Evolutionary conservation across 2,113 vertebrate species (phyloP), one percentile per base, ranked within the genome.

Genomic region (Thryonomys swinderianus): DNA sequence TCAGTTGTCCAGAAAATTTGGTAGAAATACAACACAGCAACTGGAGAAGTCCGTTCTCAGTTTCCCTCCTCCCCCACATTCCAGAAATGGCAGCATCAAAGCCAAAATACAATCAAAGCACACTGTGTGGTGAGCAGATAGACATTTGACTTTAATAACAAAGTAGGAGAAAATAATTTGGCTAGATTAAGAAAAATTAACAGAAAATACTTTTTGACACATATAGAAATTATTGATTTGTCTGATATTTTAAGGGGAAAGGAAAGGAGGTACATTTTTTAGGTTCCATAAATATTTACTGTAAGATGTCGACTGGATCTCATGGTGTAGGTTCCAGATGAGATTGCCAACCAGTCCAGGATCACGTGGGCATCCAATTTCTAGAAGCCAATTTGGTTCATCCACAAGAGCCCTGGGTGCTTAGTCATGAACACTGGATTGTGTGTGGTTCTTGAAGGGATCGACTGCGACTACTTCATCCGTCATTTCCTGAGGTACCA

Each of bases 101-200:
- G 57, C 88, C 96, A 96, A 98, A 98, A 98, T 97, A 97, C 97
- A 98, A 97, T 98, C 97, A 96, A 95, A 97, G 32, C 97, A 98
- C 96, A 18, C 98, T 97, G 93, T 96, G 96, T 94, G 98, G 90
- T 96, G 73, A 98, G 86, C 96, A 98, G 97, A 59, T 69, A 98
- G 96, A 98, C 96, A 98, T 98, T 95, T 95, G 94, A 97, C 96
- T 99, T 98, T 98, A 98, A 98, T 98, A 97, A 98, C 98, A 98
- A 97, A 98, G 95, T 94, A 96, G 96, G 88, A 98, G 96, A 98
- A 98, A 98, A 97, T 84, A 98, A 98, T 98, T 91, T 94, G 96
- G 91, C 96, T 95, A 98, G 93, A 98, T 7, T 74, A 74, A 74
- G 42, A 73, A 93, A 97, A 97, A 88, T 61, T 90, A 97, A 98